A percentile compares a stretch with the other conserved stretches of the same genome.
Conservation (phyloP, 2,797 vertebrate species). For the Gymnothorax javanicus region DNA sequence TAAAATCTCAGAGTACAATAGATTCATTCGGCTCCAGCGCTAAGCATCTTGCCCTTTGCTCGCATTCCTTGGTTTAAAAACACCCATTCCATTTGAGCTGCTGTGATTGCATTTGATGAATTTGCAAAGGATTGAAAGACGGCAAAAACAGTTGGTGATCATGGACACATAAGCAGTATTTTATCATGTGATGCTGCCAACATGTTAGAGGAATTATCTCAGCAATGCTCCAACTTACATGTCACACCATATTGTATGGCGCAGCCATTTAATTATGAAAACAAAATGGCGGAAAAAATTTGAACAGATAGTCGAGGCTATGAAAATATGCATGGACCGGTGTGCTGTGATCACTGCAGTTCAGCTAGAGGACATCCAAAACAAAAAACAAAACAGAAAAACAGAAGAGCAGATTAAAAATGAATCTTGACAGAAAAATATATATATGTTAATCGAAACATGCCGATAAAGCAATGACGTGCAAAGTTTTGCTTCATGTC, state of each 20-base stretch:
- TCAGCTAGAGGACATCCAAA: slow-evolving; percentile 33
- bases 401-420: slow-evolving; percentile 62
- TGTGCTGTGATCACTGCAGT: slow-evolving; percentile 41
- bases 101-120: slow-evolving; percentile 60
- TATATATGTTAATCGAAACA: slow-evolving; percentile 74
- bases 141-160: slow-evolving; percentile 60
- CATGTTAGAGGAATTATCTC: slow-evolving; percentile 60
- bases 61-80: slow-evolving; percentile 63
- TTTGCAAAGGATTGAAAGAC: slow-evolving; percentile 63
- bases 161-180: slow-evolving; percentile 60
- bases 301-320: slow-evolving; percentile 35
- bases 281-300: slow-evolving; percentile 46
- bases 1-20: slow-evolving; percentile 83
- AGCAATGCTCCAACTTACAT: slow-evolving; percentile 62
- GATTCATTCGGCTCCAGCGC: slow-evolving; percentile 77
- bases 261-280: slow-evolving; percentile 22
- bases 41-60: slow-evolving; percentile 68
- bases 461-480: slow-evolving; percentile 87
- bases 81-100: slow-evolving; percentile 67
- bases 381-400: slow-evolving; percentile 44
- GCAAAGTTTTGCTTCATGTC: slow-evolving; percentile 83
- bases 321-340: slow-evolving; percentile 37
- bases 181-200: slow-evolving; percentile 72
- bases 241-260: slow-evolving; percentile 25
- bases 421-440: slow-evolving; percentile 52